These are phyloP conservation scores for Acipenser transmontanus DNA, from an alignment of 2,797 vertebrate species.

Conservation along the genomic window DNA sequence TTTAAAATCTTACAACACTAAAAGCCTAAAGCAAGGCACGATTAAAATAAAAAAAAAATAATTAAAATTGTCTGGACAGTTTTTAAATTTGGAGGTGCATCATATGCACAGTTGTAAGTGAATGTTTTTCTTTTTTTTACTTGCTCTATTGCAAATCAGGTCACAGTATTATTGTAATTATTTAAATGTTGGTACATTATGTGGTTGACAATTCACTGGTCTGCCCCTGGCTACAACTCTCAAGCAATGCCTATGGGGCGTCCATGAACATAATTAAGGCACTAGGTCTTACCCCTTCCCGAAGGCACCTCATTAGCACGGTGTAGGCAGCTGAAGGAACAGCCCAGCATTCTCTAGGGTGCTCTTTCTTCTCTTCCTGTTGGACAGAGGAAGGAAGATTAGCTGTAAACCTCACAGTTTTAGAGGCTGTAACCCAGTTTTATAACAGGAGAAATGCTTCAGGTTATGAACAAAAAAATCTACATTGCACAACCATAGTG, in stretches of 20 bases:
- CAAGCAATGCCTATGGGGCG: constrained; percentile 73
- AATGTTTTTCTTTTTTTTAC: no score
- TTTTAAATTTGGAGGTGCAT: no score
- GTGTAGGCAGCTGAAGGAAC: constrained; percentile 85
- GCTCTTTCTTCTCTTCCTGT: constrained; percentile 83
- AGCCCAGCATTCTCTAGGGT: constrained; percentile 76
- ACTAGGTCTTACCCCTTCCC: constrained; percentile 91
- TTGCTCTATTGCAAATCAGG: constrained; percentile 13
- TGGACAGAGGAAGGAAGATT: constrained; percentile 42
- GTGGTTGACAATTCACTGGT: constrained; percentile 42
- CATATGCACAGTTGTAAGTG: no score
- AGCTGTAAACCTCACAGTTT: constrained; percentile 33
- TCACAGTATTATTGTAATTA: constrained; percentile 31
- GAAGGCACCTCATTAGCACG: constrained; percentile 95
- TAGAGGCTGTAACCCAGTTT: constrained; percentile 29
- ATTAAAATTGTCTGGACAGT: no score
- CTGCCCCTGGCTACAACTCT: constrained; percentile 77
- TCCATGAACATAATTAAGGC: constrained; percentile 68
- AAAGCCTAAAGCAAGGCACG: no score
- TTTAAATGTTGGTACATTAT: constrained; percentile 47
- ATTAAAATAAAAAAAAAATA: no score
- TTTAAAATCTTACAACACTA: no score
- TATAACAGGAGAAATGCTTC: constrained; percentile 14
- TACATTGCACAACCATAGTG: no score
- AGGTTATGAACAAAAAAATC: no score